These are phyloP conservation scores for Tuberolachnus salignus DNA, from an alignment of 2,888 invertebrate species.

Conservation along the genomic window DNA sequence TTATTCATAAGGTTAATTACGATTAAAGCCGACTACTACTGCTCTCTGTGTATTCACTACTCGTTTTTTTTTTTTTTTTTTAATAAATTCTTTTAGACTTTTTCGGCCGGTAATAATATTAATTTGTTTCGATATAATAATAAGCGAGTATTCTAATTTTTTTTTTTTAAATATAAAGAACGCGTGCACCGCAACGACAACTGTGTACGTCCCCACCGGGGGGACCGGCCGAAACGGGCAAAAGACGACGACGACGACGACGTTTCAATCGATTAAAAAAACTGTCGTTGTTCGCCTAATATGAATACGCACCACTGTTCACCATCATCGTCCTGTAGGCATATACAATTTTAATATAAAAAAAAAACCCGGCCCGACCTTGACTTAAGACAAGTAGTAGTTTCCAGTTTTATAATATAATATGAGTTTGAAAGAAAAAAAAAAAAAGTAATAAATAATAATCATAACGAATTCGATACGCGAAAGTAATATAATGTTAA, in stretches of 20 bases:
- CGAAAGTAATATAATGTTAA: conserved; percentile 1
- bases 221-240: not conserved
- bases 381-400: conserved; percentile 37
- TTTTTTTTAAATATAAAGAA: no score
- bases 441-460: conserved; percentile 6
- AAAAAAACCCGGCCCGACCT: conserved; percentile 20
- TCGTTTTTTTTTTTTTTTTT: no score
- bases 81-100: no score
- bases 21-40: no score
- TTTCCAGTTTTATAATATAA: conserved; percentile 21
- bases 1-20: no score
- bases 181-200: no score
- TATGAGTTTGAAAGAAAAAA: not conserved
- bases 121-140: no score
- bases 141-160: no score
- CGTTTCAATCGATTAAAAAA: conserved; percentile 16
- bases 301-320: not conserved
- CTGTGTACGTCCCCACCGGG: no score
- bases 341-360: not conserved
- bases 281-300: not conserved
- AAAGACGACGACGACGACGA: not conserved
- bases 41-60: no score
- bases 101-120: no score
- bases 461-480: conserved; percentile 32
- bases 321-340: not conserved